These are phyloP conservation scores for Apus apus DNA, from an alignment of 2,113 vertebrate genomes.

Conservation along the genomic window DNA sequence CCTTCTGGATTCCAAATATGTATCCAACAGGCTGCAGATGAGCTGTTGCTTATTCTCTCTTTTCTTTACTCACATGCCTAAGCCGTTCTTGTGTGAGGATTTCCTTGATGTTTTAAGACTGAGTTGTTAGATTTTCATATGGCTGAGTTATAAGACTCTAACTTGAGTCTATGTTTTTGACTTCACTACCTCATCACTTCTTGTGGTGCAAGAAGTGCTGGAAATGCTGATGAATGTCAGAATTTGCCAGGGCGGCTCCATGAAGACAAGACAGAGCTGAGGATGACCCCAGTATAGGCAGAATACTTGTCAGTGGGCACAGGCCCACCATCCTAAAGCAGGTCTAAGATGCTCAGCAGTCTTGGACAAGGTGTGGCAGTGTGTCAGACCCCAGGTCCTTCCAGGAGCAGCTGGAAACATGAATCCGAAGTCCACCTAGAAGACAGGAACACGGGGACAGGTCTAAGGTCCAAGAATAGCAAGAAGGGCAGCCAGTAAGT, in stretches of 20 bases:
- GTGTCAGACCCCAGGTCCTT: background rate
- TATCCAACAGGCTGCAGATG: rapidly evolving
- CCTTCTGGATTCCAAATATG: background rate
- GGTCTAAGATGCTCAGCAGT: background rate
- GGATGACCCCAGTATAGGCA: background rate
- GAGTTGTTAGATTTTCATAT: background rate
- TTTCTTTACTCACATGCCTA: background rate
- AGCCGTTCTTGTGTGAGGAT: background rate
- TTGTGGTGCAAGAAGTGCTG: background rate
- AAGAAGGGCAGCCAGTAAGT: background rate
- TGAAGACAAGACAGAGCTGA: background rate
- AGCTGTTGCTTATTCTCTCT: background rate
- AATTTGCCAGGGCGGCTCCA: background rate
- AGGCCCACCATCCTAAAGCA: rapidly evolving
- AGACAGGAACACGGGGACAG: background rate
- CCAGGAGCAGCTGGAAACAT: background rate
- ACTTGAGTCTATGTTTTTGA: background rate
- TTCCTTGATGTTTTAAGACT: background rate
- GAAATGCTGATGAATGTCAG: background rate
- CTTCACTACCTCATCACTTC: background rate
- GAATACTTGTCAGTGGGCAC: background rate
- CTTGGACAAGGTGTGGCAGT: background rate
- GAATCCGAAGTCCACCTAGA: background rate
- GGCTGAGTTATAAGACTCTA: background rate
- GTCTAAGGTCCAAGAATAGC: background rate